Percentiles rank a stretch among this genome's conserved stretches.
phyloP scores from a whole-genome alignment of 2,888 invertebrate species.

The Leptinotarsa peninsularis region DNA sequence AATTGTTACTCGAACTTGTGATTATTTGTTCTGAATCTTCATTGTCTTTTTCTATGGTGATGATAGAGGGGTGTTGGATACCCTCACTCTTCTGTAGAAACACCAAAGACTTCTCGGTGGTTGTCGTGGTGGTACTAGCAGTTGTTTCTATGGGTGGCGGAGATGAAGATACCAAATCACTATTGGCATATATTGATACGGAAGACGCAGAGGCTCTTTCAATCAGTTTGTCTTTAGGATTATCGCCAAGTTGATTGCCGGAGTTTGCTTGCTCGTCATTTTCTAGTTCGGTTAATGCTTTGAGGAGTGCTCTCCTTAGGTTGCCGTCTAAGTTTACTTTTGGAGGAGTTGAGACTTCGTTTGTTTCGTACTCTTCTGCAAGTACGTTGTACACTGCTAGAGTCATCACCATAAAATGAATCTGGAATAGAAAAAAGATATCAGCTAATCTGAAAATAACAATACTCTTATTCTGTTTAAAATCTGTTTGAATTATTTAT shows the following conservation, averaged over 20 bases:
- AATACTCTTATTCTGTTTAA: too few relatives aligned
- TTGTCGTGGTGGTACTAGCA: constrained; percentile 13
- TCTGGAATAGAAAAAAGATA: constrained; percentile 35
- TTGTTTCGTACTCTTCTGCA: constrained; percentile 32
- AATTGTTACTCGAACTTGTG: constrained; percentile 59
- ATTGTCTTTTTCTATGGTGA: constrained; percentile 47
- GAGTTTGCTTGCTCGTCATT: constrained; percentile 68
- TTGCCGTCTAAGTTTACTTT: constrained; percentile 76
- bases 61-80: constrained; percentile 57
- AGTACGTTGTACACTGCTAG: constrained; percentile 11
- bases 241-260: constrained; percentile 63
- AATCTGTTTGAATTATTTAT: too few relatives aligned
- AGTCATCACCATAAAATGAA: constrained; percentile 20
- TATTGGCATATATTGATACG: constrained; percentile 68
- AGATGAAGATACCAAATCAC: constrained; percentile 58
- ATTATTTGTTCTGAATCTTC: constrained; percentile 58
- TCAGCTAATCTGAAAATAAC: too few relatives aligned
- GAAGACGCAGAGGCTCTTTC: constrained; percentile 70
- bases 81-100: constrained; percentile 60
- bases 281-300: constrained; percentile 82
- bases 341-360: constrained; percentile 30
- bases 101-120: constrained; percentile 51
- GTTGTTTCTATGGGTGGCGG: constrained; percentile 55
- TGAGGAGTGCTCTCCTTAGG: constrained; percentile 79
- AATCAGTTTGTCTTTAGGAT: constrained; percentile 61